Percentiles rank a stretch among this genome's conserved stretches.
phyloP scores from a whole-genome alignment of 2,888 invertebrate genomes.

The Noctua comes region DNA sequence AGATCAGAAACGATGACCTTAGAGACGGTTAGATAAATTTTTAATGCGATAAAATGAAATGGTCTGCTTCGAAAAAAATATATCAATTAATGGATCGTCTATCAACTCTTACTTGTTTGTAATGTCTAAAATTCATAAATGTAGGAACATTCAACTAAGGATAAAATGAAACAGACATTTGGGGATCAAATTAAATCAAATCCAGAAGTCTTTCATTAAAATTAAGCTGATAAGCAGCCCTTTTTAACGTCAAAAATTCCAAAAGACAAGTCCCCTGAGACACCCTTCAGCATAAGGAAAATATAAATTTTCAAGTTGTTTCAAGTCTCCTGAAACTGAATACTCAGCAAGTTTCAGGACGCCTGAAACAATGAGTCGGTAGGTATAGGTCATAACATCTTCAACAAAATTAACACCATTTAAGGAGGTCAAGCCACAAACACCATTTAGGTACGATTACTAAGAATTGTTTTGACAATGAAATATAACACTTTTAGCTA shows the following conservation, averaged over 20 bases:
- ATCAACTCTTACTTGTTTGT: not conserved
- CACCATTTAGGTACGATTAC: not conserved
- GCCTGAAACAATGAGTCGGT: not conserved
- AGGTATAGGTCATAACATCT: not conserved
- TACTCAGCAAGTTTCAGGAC: not conserved
- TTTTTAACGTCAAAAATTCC: not conserved
- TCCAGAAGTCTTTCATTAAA: not conserved
- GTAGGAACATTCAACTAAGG: not conserved
- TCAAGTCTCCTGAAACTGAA: not conserved
- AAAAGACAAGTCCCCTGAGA: not conserved
- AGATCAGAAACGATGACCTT: not conserved
- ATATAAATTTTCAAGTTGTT: not conserved
- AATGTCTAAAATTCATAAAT: too few species aligned
- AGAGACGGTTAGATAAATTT: not conserved
- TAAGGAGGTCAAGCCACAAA: conserved; percentile 25
- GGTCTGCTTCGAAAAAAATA: not conserved
- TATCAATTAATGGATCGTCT: not conserved
- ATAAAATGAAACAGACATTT: not conserved
- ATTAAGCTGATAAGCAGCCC: not conserved
- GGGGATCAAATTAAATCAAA: not conserved
- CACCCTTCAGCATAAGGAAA: not conserved
- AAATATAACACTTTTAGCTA: not conserved
- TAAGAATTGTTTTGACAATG: conserved; percentile 25
- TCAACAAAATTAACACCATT: not conserved
- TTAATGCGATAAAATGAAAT: not conserved